Base-by-base conservation (phyloP, 1,140 invertebrate species). In the Calephelis nemesis region DNA sequence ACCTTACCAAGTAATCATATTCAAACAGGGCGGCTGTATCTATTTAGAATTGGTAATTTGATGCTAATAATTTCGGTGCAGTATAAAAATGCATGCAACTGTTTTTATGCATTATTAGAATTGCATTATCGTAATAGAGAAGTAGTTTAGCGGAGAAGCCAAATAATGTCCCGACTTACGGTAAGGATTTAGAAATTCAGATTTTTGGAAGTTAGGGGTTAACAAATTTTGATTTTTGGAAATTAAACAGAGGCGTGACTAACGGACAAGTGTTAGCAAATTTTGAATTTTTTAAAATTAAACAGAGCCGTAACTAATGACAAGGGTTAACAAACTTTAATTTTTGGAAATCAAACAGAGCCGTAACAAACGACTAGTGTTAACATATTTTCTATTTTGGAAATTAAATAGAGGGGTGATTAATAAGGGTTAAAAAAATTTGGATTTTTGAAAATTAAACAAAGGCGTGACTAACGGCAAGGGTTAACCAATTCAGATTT, bases 41-140 rank as follows among this genome's bases (percentile, higher is more conserved):
- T 78, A 72, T 76, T 87, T 88, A 87, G 82, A 75, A 88, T 89
- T 89, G 86, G 82, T 84, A 90, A 89, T 90, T 82, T 72, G 78
- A 80, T 85, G 80, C 79, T 79, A 88, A 83, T 83, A 84, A 84
- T 88, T 83, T 89, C 72, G 78, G 77, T 74, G 77, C 76, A 77
- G 79, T 91, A 91, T 89, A 91, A 83, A 91, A 91, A 83, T 84
- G 84, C 83, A 78, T 65, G 79, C 74, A 75, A 77, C 77, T 77
- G 67, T 73, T 69, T 47, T 65, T 66, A 77, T 70, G 73, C 75
- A 84, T 82, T 75, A 85, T 79, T 81, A 78, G 73, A 62, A 70
- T 81, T 69, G 72, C 78, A 72, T 70, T 71, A 73, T 73, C 78
- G 77, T 74, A 72, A 78, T 80, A 72, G 68, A 74, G 70, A 79